These are phyloP conservation scores for Harpagoxenus sublaevis DNA, from an alignment of 2,888 invertebrate genomes.

Conservation along the genomic window DNA sequence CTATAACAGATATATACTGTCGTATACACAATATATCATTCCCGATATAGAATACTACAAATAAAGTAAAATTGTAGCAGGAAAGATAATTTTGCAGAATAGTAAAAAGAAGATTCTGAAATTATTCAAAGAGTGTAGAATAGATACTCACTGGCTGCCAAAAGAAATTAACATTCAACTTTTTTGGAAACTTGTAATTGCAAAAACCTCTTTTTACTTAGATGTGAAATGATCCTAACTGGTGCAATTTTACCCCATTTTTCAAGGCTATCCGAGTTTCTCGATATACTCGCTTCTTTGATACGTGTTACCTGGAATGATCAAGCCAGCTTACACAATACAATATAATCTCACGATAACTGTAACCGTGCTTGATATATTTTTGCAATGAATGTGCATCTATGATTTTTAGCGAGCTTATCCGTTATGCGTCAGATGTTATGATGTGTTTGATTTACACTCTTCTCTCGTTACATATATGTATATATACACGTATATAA, in stretches of 20 bases:
- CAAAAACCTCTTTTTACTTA: background rate
- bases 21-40: constrained; percentile 21
- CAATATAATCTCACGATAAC: constrained; percentile 64
- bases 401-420: constrained; percentile 75
- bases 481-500: constrained; percentile 29
- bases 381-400: constrained; percentile 76
- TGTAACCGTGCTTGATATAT: constrained; percentile 76
- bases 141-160: background rate
- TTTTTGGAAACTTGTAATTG: background rate
- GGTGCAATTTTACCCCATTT: constrained; percentile 37
- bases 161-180: background rate
- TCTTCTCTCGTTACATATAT: constrained; percentile 64
- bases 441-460: constrained; percentile 67
- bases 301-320: constrained; percentile 59
- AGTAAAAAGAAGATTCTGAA: background rate
- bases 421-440: constrained; percentile 69
- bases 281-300: constrained; percentile 54
- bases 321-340: constrained; percentile 69
- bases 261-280: constrained; percentile 39
- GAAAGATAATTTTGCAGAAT: background rate
- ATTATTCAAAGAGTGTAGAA: background rate
- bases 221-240: background rate
- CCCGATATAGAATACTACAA: background rate
- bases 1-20: background rate
- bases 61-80: constrained; percentile 27